phyloP scores from a whole-genome alignment of 2,888 invertebrate species.

The Archips crataeganus region DNA sequence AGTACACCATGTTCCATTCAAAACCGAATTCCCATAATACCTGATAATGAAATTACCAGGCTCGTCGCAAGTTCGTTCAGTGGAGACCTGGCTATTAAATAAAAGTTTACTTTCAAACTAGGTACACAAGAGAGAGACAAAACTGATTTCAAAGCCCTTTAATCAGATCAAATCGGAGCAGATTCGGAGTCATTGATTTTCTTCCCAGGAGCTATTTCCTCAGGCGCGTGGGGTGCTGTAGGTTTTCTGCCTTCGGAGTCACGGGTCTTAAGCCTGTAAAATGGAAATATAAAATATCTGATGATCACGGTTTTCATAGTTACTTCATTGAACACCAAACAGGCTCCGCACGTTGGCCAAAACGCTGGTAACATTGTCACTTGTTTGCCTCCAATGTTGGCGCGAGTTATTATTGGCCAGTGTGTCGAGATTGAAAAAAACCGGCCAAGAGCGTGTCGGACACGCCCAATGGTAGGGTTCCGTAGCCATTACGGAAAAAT shows the following conservation, averaged over 20 bases:
- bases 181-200: background rate
- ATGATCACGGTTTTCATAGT: background rate
- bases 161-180: background rate
- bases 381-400: background rate
- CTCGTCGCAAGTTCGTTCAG: too few relatives aligned
- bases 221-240: background rate
- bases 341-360: background rate
- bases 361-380: background rate
- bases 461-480: too few relatives aligned
- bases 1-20: too few relatives aligned
- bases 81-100: too few relatives aligned
- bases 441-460: too few relatives aligned
- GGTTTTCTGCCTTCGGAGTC: background rate
- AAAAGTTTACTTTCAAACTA: background rate
- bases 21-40: too few relatives aligned
- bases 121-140: background rate
- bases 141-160: background rate
- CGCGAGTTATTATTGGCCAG: too few relatives aligned
- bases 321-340: background rate
- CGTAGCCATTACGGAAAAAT: too few relatives aligned
- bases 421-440: too few relatives aligned
- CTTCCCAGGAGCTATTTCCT: background rate
- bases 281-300: background rate
- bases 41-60: too few relatives aligned
- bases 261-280: background rate